A percentile compares a stretch with the other conserved stretches of the same genome.
Evolutionary conservation across 2,888 invertebrate species (phyloP).

Genomic region (Ichneumon xanthorius): DNA sequence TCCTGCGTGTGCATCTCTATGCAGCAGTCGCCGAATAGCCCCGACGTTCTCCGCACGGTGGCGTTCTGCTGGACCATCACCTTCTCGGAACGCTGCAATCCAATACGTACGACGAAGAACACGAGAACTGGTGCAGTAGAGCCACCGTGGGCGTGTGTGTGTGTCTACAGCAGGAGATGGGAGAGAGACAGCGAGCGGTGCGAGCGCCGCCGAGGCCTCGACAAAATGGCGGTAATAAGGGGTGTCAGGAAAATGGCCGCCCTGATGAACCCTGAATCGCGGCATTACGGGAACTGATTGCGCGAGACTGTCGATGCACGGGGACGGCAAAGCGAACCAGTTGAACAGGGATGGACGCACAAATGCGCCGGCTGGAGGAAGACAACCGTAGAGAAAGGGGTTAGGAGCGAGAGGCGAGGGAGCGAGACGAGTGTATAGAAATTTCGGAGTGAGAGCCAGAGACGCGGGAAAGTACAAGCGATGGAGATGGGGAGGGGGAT

Average conservation of each 20-base stretch:
- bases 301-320: conserved; percentile 74
- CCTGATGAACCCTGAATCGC: conserved; percentile 82
- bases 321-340: conserved; percentile 51
- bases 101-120: conserved; percentile 53
- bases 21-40: neutral
- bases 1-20: conserved; percentile 32
- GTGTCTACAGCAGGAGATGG: conserved; percentile 11
- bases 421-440: conserved; percentile 25
- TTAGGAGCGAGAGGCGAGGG: neutral
- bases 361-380: conserved; percentile 8
- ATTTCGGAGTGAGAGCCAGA: conserved; percentile 22
- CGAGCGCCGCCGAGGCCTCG: conserved; percentile 63
- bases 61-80: conserved; percentile 47
- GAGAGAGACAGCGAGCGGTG: conserved; percentile 8
- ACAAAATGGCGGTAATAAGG: conserved; percentile 83
- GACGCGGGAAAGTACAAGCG: conserved; percentile 13
- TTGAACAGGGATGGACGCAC: conserved; percentile 43
- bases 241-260: conserved; percentile 82
- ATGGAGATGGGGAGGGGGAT: conserved; percentile 8
- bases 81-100: conserved; percentile 46
- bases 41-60: neutral
- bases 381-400: conserved; percentile 1
- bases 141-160: conserved; percentile 15
- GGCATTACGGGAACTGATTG: conserved; percentile 82
- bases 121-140: conserved; percentile 41